Base-by-base conservation (phyloP, 2,113 vertebrate genomes). In the Pandion haliaetus region DNA sequence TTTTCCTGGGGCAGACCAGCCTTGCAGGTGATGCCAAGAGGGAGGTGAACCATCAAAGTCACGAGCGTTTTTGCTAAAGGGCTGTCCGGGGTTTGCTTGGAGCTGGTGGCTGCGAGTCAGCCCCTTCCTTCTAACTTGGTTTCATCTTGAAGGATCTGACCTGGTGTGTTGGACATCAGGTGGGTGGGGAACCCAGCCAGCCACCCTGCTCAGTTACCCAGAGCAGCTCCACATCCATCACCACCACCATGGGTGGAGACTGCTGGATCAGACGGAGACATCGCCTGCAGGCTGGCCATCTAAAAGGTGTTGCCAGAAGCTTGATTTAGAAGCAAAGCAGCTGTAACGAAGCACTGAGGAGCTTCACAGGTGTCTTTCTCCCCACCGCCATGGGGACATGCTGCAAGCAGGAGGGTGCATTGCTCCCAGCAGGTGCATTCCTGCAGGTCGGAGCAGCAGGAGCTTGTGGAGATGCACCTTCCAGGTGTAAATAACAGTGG, bases 11-110 rank as follows among this genome's bases (percentile, higher is more conserved):
- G 29, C 42, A 92, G 29, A 47, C 40, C 19, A 82, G 23, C 66
- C 17, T 54, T 77, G 81, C 44, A 91, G 76, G 28, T n/a, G 23
- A 24, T 79, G 29, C 82, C 66, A 72, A 36, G 76, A 86, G 15
- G 23, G 15, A 44, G 20, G 16, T 66, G 38, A 84, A 84, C 20
- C 38, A 23, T 42, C 61, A 38, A 17, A 55, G 50, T 40, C 62
- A 38, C 0, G 0, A 55, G 6, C 3, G 4, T 12, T 67, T 31
- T 74, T 1, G 0, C 73, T 58, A 7, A 82, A 45, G 38, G 26
- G 3, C 67, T 95, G 34, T 58, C 58, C 2, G 1, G 54, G 42
- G n/a, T 78, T 86, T 79, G 9, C 61, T 34, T 23, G 31, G 57
- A 76, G 38, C 42, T 90, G 61, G 14, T 63, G 81, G 52, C 32